Evolutionary conservation across 2,113 vertebrate genomes (phyloP).

Genomic region (Festucalex cinctus): DNA sequence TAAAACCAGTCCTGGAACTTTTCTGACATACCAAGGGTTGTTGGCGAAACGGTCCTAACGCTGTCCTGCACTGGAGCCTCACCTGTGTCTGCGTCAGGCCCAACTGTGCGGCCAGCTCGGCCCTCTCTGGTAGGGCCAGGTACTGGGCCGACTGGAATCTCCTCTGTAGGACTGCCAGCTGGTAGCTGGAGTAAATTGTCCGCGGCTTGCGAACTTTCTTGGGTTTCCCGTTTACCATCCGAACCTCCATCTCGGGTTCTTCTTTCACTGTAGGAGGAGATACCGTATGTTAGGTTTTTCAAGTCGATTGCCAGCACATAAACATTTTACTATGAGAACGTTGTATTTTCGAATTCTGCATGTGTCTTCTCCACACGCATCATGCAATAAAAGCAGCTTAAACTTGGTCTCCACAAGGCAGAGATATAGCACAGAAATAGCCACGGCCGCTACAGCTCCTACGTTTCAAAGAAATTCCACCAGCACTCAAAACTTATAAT

Average conservation of each 20-base stretch:
- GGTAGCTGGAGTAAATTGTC: conserved; percentile 94
- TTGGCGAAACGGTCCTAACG: too few species aligned
- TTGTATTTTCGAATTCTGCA: neutral
- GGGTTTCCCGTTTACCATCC: conserved; percentile 93
- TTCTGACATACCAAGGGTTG: too few species aligned
- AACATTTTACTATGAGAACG: neutral
- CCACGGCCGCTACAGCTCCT: conserved; percentile 28
- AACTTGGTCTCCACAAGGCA: neutral
- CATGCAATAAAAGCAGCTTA: neutral
- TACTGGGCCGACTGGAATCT: conserved; percentile 93
- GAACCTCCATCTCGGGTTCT: conserved; percentile 86
- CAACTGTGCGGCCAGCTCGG: conserved; percentile 86
- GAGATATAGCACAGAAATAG: conserved; percentile 48
- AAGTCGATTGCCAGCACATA: neutral
- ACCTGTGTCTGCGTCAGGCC: conserved; percentile 96
- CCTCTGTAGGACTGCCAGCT: conserved; percentile 87
- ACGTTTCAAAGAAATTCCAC: conserved; percentile 66
- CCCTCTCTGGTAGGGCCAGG: conserved; percentile 87
- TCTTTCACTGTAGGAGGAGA: conserved; percentile 77
- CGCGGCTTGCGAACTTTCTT: conserved; percentile 93
- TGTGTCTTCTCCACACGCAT: neutral
- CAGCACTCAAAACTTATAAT: conserved; percentile 56
- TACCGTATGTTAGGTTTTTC: neutral
- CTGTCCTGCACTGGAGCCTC: conserved; percentile 6
- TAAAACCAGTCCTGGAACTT: too few species aligned